These are phyloP conservation scores for Sesia apiformis DNA, from an alignment of 2,888 invertebrate genomes.

Conservation along the genomic window DNA sequence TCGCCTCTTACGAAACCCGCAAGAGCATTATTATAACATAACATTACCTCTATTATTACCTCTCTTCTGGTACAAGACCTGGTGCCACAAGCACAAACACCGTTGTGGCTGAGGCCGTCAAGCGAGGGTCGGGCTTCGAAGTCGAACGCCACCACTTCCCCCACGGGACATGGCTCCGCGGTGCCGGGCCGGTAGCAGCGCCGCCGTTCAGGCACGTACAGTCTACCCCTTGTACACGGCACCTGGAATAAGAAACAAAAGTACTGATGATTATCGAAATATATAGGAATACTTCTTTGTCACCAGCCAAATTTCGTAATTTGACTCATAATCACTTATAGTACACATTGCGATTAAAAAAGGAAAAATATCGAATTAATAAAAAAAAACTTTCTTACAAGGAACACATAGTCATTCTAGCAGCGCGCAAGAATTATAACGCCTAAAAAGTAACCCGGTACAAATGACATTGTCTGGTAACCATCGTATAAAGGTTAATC, in stretches of 20 bases:
- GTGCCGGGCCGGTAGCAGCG: slow-evolving; percentile 87
- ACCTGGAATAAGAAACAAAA: slow-evolving; percentile 47
- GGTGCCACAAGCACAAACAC: slow-evolving; percentile 84
- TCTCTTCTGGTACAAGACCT: slow-evolving; percentile 63
- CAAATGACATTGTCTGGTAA: too few relatives aligned
- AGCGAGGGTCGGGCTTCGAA: slow-evolving; percentile 84
- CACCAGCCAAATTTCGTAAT: too few relatives aligned
- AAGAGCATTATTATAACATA: too few relatives aligned
- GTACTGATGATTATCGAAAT: too few relatives aligned
- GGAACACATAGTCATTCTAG: too few relatives aligned
- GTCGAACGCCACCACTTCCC: slow-evolving; percentile 87
- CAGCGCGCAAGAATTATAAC: too few relatives aligned
- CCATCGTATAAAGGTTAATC: too few relatives aligned
- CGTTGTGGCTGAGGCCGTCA: slow-evolving; percentile 88
- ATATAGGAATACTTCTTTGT: too few relatives aligned
- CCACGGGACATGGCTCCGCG: slow-evolving; percentile 81
- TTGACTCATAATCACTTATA: background rate
- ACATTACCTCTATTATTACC: slow-evolving; percentile 16
- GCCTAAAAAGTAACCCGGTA: too few relatives aligned
- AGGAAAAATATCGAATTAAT: too few relatives aligned
- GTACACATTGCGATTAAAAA: background rate
- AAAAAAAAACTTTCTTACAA: too few relatives aligned
- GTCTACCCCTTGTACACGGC: slow-evolving; percentile 82
- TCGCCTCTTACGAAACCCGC: too few relatives aligned
- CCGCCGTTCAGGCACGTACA: slow-evolving; percentile 83